Percentiles rank a stretch among this genome's conserved stretches.
Conservation (phyloP, 2,113 vertebrate species). For the Phrynocephalus versicolor region DNA sequence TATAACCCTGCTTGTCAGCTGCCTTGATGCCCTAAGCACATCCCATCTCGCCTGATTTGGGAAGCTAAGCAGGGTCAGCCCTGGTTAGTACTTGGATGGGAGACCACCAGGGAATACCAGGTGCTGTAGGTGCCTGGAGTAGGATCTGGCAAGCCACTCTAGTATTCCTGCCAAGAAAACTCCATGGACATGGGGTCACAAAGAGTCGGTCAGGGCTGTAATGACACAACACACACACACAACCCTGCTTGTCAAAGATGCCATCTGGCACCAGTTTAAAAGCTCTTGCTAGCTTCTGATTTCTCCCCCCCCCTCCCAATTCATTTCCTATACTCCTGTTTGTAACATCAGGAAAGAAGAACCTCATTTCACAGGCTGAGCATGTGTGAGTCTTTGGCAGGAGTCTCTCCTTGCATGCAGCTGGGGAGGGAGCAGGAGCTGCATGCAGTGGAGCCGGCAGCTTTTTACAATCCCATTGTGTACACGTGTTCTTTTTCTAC, state of each 20-base stretch:
- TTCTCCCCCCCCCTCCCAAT: too few species aligned
- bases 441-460: not conserved
- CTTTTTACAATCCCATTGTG: not conserved
- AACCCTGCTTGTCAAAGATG: not conserved
- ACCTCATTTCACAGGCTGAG: not conserved
- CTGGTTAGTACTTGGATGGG: too few species aligned
- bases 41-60: too few species aligned
- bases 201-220: too few species aligned
- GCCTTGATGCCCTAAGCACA: too few species aligned
- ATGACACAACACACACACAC: too few species aligned
- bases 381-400: not conserved
- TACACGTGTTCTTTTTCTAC: not conserved
- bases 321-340: not conserved
- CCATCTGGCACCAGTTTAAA: not conserved
- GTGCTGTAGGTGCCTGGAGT: too few species aligned
- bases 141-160: too few species aligned
- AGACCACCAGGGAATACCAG: too few species aligned
- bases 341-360: not conserved
- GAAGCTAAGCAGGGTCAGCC: too few species aligned
- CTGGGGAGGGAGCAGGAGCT: not conserved
- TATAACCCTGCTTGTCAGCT: not conserved
- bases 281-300: not conserved
- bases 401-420: slow-evolving; percentile 1
- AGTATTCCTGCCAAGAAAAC: too few species aligned
- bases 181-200: too few species aligned